A percentile compares a stretch with the other conserved stretches of the same genome.
phyloP scores from a whole-genome alignment of 2,888 invertebrate genomes.

The Synanthedon andrenaeformis region DNA sequence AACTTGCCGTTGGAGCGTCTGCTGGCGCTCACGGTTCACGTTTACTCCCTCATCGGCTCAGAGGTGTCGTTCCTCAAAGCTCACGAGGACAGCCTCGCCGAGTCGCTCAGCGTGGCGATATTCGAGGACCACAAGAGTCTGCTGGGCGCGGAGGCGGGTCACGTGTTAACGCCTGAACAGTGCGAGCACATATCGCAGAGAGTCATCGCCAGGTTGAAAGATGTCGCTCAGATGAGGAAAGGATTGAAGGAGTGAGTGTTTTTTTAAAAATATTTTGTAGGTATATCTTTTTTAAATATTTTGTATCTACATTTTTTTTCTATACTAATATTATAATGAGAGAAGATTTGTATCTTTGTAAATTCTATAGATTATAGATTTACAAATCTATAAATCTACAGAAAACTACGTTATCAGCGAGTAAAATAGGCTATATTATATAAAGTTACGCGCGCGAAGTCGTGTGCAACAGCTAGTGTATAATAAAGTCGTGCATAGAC shows the following conservation, averaged over 20 bases:
- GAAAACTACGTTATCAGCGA: too few relatives aligned
- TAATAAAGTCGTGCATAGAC: too few relatives aligned
- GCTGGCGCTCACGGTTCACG: slow-evolving; percentile 68
- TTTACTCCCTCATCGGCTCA: slow-evolving; percentile 73
- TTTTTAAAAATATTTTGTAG: not conserved
- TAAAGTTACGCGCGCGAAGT: too few relatives aligned
- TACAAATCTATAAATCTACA: too few relatives aligned
- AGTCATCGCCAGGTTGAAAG: slow-evolving; percentile 38
- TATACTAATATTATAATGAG: too few relatives aligned
- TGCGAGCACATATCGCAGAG: slow-evolving; percentile 32
- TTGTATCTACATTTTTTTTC: too few relatives aligned
- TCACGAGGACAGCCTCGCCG: slow-evolving; percentile 61
- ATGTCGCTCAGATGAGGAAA: slow-evolving; percentile 48
- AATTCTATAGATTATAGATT: too few relatives aligned
- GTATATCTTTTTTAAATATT: too few relatives aligned
- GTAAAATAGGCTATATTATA: too few relatives aligned
- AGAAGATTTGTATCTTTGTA: too few relatives aligned
- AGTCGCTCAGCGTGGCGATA: slow-evolving; percentile 66
- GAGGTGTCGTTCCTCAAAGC: slow-evolving; percentile 64
- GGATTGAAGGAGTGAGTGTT: slow-evolving; percentile 39
- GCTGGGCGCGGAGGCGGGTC: slow-evolving; percentile 13
- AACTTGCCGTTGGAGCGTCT: slow-evolving; percentile 69
- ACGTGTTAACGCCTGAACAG: slow-evolving; percentile 33
- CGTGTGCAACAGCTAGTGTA: too few relatives aligned
- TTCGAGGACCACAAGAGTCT: slow-evolving; percentile 64